Evolutionary conservation across 1,140 invertebrate species (phyloP).

Genomic region (Lordiphosa clarofinis): DNA sequence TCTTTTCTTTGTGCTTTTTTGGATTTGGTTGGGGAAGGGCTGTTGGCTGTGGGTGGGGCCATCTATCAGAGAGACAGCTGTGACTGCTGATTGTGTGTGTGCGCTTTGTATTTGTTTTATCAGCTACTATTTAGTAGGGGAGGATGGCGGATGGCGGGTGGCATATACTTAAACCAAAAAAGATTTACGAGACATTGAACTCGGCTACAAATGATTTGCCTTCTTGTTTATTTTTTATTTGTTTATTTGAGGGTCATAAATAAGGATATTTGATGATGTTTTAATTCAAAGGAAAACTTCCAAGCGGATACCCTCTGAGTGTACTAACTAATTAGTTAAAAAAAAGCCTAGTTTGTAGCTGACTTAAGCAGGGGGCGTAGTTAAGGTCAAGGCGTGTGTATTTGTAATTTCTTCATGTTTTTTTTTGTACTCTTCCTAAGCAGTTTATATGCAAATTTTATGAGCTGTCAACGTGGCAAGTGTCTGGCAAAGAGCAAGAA

Average conservation of each 20-base stretch:
- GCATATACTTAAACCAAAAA: slow-evolving; percentile 8
- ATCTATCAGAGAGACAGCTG: slow-evolving; percentile 17
- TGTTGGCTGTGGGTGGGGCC: not conserved
- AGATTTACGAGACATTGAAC: slow-evolving; percentile 21
- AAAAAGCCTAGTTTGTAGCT: too few relatives aligned
- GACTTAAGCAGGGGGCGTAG: too few relatives aligned
- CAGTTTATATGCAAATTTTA: slow-evolving; percentile 58
- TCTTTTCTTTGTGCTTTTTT: too few relatives aligned
- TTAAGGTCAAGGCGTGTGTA: not conserved
- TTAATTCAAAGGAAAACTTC: too few relatives aligned
- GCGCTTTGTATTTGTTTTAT: slow-evolving; percentile 3
- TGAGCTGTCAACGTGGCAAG: slow-evolving; percentile 55
- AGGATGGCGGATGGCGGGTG: too few relatives aligned
- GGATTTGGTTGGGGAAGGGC: too few relatives aligned
- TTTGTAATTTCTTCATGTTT: not conserved
- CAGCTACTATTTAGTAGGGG: not conserved
- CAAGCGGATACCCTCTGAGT: too few relatives aligned
- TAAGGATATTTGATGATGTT: slow-evolving; percentile 2
- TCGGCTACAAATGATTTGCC: not conserved
- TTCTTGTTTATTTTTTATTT: slow-evolving; percentile 3
- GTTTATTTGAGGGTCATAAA: slow-evolving; percentile 9
- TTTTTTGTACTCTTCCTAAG: slow-evolving; percentile 24
- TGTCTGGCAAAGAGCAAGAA: slow-evolving; percentile 23
- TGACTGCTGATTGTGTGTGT: slow-evolving; percentile 11
- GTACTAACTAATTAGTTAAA: too few relatives aligned